A percentile compares a stretch with the other conserved stretches of the same genome.
Evolutionary conservation across 2,113 vertebrate species (phyloP).

Genomic region (Festucalex cinctus): DNA sequence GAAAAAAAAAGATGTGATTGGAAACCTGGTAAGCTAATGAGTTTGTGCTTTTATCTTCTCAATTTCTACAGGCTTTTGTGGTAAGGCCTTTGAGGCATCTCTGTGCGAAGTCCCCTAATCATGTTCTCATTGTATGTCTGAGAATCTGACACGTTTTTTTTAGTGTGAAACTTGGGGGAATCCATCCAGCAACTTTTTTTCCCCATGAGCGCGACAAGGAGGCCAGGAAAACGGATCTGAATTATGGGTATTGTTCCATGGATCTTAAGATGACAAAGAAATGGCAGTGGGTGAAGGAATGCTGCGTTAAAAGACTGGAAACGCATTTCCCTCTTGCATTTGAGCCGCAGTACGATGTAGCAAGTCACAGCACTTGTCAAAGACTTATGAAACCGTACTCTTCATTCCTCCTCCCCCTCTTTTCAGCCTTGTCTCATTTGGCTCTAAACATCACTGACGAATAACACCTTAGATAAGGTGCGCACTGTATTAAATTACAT

Average conservation of each 20-base stretch:
- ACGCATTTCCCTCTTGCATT: conserved; percentile 47
- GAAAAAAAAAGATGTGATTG: conserved; percentile 60
- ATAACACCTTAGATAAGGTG: conserved; percentile 41
- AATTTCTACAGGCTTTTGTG: conserved; percentile 72
- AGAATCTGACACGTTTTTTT: conserved; percentile 53
- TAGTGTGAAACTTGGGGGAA: conserved; percentile 52
- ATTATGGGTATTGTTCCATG: conserved; percentile 58
- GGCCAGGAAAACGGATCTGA: conserved; percentile 36
- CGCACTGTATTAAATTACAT: conserved; percentile 24
- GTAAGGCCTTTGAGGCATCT: conserved; percentile 70
- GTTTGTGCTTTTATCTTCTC: conserved; percentile 72
- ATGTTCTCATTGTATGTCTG: conserved; percentile 63
- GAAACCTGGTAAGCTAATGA: conserved; percentile 74
- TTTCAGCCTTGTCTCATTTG: conserved; percentile 21
- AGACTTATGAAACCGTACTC: conserved; percentile 48
- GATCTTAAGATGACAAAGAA: conserved; percentile 62
- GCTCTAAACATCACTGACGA: conserved; percentile 41
- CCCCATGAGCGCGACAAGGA: conserved; percentile 58
- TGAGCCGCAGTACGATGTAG: conserved; percentile 51
- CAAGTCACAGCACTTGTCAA: conserved; percentile 49
- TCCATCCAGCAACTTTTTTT: conserved; percentile 50
- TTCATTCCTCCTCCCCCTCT: conserved; percentile 22
- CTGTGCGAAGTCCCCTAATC: conserved; percentile 67
- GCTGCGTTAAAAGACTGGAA: conserved; percentile 37
- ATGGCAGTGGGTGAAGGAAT: conserved; percentile 17